Conservation (phyloP, 2,113 vertebrate species). For the Chaetodon trifascialis region DNA sequence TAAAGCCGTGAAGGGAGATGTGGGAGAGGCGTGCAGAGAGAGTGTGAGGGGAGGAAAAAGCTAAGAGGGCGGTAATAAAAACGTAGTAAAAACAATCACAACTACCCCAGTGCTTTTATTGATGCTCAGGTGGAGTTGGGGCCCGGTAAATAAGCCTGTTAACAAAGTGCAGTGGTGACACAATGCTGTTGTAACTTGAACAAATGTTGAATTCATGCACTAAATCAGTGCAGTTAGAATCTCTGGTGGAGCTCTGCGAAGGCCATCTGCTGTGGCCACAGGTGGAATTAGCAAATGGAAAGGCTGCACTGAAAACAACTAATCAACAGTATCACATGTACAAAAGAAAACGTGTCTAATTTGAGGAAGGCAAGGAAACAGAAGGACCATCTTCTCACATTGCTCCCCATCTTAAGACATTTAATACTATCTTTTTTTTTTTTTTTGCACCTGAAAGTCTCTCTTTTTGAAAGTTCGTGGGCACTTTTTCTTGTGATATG, state of each 20-base stretch:
- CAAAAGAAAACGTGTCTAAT: neutral
- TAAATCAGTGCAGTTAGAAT: neutral
- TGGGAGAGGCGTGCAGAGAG: neutral
- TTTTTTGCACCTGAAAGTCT: neutral
- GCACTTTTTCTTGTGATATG: neutral
- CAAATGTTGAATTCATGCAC: neutral
- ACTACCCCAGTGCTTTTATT: slow-evolving; percentile 26
- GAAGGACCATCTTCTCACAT: no score
- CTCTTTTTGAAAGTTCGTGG: neutral
- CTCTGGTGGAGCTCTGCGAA: neutral
- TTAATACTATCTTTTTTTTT: neutral
- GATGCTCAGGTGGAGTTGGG: slow-evolving; percentile 9
- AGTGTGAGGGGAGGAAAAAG: neutral
- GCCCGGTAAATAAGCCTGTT: slow-evolving; percentile 14
- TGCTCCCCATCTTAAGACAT: no score
- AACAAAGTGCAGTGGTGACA: slow-evolving; percentile 19
- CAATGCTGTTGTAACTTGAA: neutral
- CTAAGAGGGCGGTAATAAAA: slow-evolving; percentile 2
- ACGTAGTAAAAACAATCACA: slow-evolving; percentile 36
- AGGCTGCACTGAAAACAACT: neutral
- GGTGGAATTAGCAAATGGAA: neutral
- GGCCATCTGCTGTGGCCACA: neutral
- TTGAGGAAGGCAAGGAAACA: neutral
- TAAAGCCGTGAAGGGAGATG: neutral
- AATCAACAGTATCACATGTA: neutral